A percentile compares a stretch with the other conserved stretches of the same genome.
phyloP scores from a whole-genome alignment of 2,113 vertebrate genomes.

The Gobio gobio region DNA sequence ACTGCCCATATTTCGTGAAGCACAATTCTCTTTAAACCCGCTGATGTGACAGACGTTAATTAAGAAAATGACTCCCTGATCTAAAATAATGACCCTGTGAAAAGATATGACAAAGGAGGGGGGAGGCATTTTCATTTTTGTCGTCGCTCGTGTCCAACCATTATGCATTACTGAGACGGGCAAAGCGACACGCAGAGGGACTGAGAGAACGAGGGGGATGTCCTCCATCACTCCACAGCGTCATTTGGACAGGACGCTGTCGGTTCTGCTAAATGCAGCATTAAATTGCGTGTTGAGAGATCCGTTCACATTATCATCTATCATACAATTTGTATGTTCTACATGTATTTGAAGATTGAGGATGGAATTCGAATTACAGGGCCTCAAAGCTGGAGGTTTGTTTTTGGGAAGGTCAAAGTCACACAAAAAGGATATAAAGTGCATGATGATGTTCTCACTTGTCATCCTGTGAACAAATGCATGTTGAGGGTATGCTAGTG shows the following conservation, averaged over 20 bases:
- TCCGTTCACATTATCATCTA: slow-evolving; percentile 54
- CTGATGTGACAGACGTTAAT: slow-evolving; percentile 24
- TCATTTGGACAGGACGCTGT: slow-evolving; percentile 55
- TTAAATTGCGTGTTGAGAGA: slow-evolving; percentile 48
- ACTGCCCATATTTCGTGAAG: not conserved
- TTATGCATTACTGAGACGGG: slow-evolving; percentile 35
- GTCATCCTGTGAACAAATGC: not conserved
- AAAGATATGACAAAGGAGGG: slow-evolving; percentile 21
- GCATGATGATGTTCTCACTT: not conserved
- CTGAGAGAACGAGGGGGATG: slow-evolving; percentile 2
- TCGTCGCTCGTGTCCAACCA: not conserved
- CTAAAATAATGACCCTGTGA: slow-evolving; percentile 31
- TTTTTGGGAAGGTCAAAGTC: slow-evolving; percentile 35
- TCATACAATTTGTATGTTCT: slow-evolving; percentile 59
- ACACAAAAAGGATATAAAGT: slow-evolving; percentile 19
- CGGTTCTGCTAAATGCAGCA: slow-evolving; percentile 64
- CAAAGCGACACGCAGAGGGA: slow-evolving; percentile 18
- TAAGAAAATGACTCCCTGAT: slow-evolving; percentile 27
- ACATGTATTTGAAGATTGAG: slow-evolving; percentile 57
- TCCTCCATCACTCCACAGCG: slow-evolving; percentile 33
- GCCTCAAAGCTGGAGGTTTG: slow-evolving; percentile 13
- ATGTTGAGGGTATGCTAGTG: not conserved
- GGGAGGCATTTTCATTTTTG: no score
- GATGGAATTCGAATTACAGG: slow-evolving; percentile 23
- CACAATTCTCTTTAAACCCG: slow-evolving; percentile 2